Base-by-base conservation (phyloP, 2,888 invertebrate genomes). In the Timandra comae region DNA sequence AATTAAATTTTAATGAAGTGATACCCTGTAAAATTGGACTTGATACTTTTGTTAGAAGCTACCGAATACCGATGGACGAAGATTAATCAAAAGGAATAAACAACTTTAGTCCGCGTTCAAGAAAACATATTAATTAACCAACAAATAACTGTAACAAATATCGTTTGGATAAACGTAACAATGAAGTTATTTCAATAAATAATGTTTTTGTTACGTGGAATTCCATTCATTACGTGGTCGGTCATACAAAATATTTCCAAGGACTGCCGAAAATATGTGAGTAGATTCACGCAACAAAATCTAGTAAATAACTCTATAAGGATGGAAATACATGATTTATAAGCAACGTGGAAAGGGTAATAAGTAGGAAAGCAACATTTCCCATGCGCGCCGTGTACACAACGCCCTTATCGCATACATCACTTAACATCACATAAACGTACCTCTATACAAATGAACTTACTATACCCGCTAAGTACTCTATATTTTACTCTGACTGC, bases 371-470 rank as follows among this genome's bases (percentile, higher is more conserved):
- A 29, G 36, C 33, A 36, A 29, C 48, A 47, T 47, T 49, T 33
- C 33, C 27, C 43, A 47, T 47, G 47, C 47, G 41, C 27, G 30
- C 27, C 33, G 36, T 35, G 44, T 44, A 41, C 43, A 35, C 41
- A 41, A 33, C 42, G 41, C 43, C 47, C 47, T 47, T 46, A 52
- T 41, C 41, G 39, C 38, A 41, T 47, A 53, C 57, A 53, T 58
- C 50, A 59, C 54, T 62, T 53, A 56, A 49, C 52, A 40, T 42
- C 41, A 40, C 27, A 34, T 30, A 37, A 45, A 61, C 63, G 63
- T 60, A 61, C 49, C 43, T 32, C 32, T 46, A 54, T 55, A 51
- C 56, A 56, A 55, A 42, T 49, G 57, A 52, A 50, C 48, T 46
- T 51, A 22, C 27, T 42, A 57, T 58, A 16, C 16, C n/a, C n/a